Percentiles rank a stretch among this genome's conserved stretches.
phyloP scores from a whole-genome alignment of 2,797 vertebrate genomes.

The Myotis findleyi region DNA sequence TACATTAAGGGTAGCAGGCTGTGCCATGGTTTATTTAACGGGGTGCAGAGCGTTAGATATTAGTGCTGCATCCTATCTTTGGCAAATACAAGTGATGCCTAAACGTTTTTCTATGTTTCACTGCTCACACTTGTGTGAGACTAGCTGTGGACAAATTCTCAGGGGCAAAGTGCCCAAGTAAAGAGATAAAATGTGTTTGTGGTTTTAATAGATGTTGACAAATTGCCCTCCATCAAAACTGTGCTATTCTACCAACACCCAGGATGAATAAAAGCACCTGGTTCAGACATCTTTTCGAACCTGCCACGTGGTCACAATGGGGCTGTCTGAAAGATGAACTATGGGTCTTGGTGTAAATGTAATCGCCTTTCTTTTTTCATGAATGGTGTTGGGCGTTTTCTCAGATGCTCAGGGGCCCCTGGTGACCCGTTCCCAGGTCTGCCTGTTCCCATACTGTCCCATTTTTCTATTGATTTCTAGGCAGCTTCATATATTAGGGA shows the following conservation, averaged over 20 bases:
- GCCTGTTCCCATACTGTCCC: not conserved
- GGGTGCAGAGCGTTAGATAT: not conserved
- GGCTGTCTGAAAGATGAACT: not conserved
- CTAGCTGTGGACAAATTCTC: not conserved
- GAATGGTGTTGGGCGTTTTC: not conserved
- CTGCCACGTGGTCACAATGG: rapidly evolving
- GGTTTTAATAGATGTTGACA: not conserved
- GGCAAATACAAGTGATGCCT: not conserved
- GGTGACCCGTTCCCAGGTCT: rapidly evolving
- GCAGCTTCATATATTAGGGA: not conserved
- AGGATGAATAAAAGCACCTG: not conserved
- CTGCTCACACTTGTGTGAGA: not conserved
- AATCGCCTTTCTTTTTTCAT: not conserved
- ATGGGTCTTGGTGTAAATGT: not conserved
- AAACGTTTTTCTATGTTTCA: not conserved
- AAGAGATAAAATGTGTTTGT: not conserved
- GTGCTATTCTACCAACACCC: not conserved
- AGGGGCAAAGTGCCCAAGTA: not conserved
- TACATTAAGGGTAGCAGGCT: not conserved
- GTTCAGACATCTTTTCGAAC: not conserved
- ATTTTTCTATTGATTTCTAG: not conserved
- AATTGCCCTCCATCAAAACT: not conserved
- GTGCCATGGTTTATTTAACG: not conserved
- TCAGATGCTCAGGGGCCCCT: not conserved
- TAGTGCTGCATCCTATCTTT: not conserved